phyloP scores from a whole-genome alignment of 2,113 vertebrate species.

The Onychostoma macrolepis region DNA sequence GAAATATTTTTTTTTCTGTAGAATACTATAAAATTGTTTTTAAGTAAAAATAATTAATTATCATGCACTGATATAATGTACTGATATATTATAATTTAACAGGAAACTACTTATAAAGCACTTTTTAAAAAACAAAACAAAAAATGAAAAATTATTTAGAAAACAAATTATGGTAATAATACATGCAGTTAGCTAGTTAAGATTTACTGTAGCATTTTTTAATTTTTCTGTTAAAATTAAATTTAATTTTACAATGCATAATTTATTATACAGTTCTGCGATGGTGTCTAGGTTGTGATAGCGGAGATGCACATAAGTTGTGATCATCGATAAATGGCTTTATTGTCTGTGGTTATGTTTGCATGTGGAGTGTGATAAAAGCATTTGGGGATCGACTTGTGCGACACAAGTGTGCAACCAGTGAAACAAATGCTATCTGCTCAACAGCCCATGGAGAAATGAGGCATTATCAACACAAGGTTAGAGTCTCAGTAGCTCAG shows the following conservation, averaged over 20 bases:
- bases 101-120: not conserved
- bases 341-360: not conserved
- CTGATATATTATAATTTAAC: not conserved
- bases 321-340: not conserved
- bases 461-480: constrained; percentile 27
- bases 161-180: not conserved
- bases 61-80: not conserved
- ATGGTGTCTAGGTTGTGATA: not conserved
- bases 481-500: constrained; percentile 18
- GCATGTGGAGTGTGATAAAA: not conserved
- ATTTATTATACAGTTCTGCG: not conserved
- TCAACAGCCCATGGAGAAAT: constrained; percentile 28
- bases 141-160: not conserved
- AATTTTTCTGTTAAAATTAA: not conserved
- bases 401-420: not conserved
- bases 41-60: not conserved
- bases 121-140: not conserved
- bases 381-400: not conserved
- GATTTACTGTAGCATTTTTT: too few relatives aligned
- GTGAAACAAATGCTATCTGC: not conserved
- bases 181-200: not conserved
- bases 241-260: not conserved
- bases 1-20: not conserved
- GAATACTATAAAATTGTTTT: not conserved
- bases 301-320: not conserved